A percentile compares a stretch with the other conserved stretches of the same genome.
These are phyloP conservation scores for Rotaria sp. DNA, from an alignment of 2,888 invertebrate species.

Conservation along the genomic window DNA sequence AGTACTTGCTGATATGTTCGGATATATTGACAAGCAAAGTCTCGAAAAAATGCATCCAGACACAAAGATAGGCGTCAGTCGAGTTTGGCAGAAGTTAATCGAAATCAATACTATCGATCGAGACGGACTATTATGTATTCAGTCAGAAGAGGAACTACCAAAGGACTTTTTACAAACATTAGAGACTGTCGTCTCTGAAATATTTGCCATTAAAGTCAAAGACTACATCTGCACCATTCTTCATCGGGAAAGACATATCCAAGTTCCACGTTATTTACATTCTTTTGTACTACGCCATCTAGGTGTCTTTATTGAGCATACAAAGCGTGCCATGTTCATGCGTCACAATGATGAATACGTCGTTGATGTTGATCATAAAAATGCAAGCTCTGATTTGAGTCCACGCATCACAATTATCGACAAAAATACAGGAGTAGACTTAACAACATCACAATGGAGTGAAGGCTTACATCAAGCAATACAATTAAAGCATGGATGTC, in stretches of 20 bases:
- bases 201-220: no score
- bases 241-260: background rate
- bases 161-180: background rate
- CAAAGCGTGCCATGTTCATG: conserved; percentile 41
- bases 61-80: background rate
- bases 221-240: background rate
- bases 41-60: background rate
- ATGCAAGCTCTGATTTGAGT: background rate
- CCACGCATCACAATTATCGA: background rate
- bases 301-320: conserved; percentile 41
- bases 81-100: background rate
- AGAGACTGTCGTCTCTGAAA: background rate
- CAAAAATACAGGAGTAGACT: conserved; percentile 41
- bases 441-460: conserved; percentile 42
- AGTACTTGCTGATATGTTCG: background rate
- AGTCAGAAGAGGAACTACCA: background rate
- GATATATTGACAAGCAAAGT: background rate
- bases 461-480: conserved; percentile 43
- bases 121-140: background rate
- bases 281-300: conserved; percentile 33
- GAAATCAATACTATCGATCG: background rate
- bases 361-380: conserved; percentile 35
- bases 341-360: conserved; percentile 41
- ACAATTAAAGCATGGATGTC: conserved; percentile 42
- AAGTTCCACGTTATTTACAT: background rate